Evolutionary conservation across 2,797 vertebrate species (phyloP), one percentile per base, ranked within the genome.

Genomic region (Phoxinus dragarum): DNA sequence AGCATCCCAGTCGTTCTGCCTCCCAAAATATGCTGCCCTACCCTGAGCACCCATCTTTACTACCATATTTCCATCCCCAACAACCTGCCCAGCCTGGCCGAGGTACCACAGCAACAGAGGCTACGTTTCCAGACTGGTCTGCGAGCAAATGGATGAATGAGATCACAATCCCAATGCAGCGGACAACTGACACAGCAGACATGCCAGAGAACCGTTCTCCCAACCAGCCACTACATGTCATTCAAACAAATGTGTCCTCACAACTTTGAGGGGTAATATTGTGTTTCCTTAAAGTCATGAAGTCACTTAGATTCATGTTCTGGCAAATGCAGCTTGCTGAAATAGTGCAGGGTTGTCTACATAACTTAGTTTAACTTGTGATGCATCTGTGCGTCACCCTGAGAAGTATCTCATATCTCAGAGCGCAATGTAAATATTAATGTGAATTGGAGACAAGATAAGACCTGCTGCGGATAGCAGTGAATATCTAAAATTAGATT

Each of bases 101-200:
- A 91, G 93, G 91, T 91, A 89, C 94, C 93, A 94, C 92, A 91
- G 94, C 92, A 94, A 95, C 93, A 94, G 88, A 93, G 91, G 90
- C 93, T 81, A 72, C 69, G 82, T 89, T 93, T 93, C 93, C 92
- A 93, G 93, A 90, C 89, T 91, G 61, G 91, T 91, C 89, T 89
- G 89, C 89, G 88, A 81, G 27, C 72, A 14, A 88, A 85, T 85
- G 54, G 47, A 78, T 40, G 59, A 81, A 87, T 94, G 93, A 94
- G 88, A 89, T 94, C 93, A 93, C 91, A 76, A 73, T 90, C 90
- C 90, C 86, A 79, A 89, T 91, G 86, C 89, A 91, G 91, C 85
- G 38, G 80, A 59, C 47, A 4, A 75, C 72, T 54, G 44, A 78
- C 72, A 67, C 14, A 47, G 81, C 79, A 74, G 27, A 79, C 81